Conservation (phyloP, 92 coral and sea anemone genomes). For the Epizoanthus stellaris region DNA sequence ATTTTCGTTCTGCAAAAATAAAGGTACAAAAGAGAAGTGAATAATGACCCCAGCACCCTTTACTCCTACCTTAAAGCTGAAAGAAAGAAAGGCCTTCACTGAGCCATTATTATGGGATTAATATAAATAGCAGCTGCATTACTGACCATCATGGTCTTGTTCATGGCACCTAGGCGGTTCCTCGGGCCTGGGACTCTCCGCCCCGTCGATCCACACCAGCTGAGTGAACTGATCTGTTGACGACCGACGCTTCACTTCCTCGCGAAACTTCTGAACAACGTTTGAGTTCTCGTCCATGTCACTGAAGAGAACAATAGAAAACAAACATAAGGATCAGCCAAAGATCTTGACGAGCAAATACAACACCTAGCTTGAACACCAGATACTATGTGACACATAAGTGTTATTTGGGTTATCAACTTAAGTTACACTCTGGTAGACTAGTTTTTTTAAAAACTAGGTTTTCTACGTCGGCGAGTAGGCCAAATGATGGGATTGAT, state of each 20-base stretch:
- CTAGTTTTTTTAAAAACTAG: too few species aligned
- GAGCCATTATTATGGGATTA: too few species aligned
- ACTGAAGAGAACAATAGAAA: slow-evolving; percentile 24
- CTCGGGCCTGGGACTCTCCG: slow-evolving; percentile 75
- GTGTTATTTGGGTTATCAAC: background rate
- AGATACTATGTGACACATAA: background rate
- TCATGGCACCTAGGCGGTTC: slow-evolving; percentile 23
- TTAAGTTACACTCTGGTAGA: too few species aligned
- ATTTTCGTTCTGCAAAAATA: too few species aligned
- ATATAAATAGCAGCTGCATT: background rate
- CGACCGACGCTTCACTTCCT: slow-evolving; percentile 61
- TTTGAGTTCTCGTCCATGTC: slow-evolving; percentile 41
- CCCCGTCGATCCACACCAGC: slow-evolving; percentile 98
- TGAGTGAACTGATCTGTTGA: slow-evolving; percentile 88
- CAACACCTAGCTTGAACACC: background rate
- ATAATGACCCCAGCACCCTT: too few species aligned
- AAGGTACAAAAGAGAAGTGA: too few species aligned
- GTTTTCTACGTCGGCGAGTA: too few species aligned
- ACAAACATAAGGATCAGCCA: background rate
- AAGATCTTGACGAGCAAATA: background rate
- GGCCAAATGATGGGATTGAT: too few species aligned
- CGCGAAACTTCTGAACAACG: slow-evolving; percentile 1
- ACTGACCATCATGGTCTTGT: slow-evolving; percentile 16
- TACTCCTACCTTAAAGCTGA: too few species aligned
- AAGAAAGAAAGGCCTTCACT: too few species aligned